These are phyloP conservation scores for Struthio camelus DNA, from an alignment of 2,113 vertebrate genomes.

Conservation along the genomic window DNA sequence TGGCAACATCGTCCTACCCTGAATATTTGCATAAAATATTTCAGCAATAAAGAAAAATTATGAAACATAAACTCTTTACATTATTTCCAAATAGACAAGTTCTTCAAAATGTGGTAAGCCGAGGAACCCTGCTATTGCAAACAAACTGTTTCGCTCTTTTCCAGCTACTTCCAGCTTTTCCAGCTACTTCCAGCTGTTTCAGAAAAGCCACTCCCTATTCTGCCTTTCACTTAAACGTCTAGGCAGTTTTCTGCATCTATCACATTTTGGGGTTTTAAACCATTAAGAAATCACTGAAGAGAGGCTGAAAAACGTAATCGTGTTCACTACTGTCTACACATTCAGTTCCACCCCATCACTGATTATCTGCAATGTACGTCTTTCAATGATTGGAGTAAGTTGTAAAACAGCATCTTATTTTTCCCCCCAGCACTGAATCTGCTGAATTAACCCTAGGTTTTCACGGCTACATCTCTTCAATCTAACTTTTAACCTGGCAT, in stretches of 20 bases:
- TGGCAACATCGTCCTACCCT: conserved; percentile 72
- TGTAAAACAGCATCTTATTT: background rate
- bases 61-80: conserved; percentile 75
- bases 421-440: accelerated
- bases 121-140: conserved; percentile 28
- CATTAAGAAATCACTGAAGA: background rate
- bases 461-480: background rate
- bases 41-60: conserved; percentile 78
- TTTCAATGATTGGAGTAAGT: background rate
- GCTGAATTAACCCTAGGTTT: background rate
- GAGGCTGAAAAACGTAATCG: background rate
- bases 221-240: background rate
- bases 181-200: background rate
- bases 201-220: background rate
- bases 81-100: conserved; percentile 75
- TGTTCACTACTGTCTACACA: background rate
- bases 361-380: background rate
- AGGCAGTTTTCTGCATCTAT: background rate
- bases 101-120: conserved; percentile 66
- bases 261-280: background rate
- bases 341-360: background rate
- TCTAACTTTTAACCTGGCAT: background rate
- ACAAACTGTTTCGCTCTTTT: conserved; percentile 22
- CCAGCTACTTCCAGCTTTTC: background rate
- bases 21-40: conserved; percentile 81